Evolutionary conservation across 2,113 vertebrate genomes (phyloP), one percentile per base, ranked within the genome.

Genomic region (Salvelinus namaycush): DNA sequence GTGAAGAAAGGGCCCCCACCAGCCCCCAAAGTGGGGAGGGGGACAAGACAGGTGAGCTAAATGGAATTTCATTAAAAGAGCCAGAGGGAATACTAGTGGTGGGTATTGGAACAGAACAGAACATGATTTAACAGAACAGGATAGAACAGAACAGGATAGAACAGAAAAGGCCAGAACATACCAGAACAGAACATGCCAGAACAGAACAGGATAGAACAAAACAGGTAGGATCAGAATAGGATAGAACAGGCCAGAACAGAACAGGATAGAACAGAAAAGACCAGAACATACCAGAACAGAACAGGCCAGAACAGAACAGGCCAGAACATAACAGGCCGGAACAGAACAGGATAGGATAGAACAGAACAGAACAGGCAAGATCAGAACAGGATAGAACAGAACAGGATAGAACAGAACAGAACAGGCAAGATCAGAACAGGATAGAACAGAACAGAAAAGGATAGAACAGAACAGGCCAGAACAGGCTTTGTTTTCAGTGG

Each of bases 61-160:
- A 57, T 67, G 74, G 67, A 75, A 29, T 24, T 68, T 73, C 59
- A 49, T 59, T 73, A 4, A 69, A 18, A 73, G 22, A 13, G 70
- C 24, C 57, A 16, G 20, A 29, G 11, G 34, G 34, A 12, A 31
- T 51, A 51, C 14, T 3, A 20, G 39, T 12, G 68, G 9, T 44
- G 68, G 20, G 20, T 49, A 22, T 22, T 70, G 39, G 39, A 70
- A 34, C 22, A 66, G 31, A 6, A 16, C 26, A 68, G 16, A 2
- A 1, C 34, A 34, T 34, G 31, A 5, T 4, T 1, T 6, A 27
- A 27, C 16, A 29, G 27, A 29, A 29, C 27, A 29, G 3, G 3
- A 29, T 29, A 29, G 27, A 29, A 29, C 27, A 29, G 3, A 29
- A 29, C 3, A 29, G 3, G 27, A 24, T 2, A 31, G 4, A 5